Percentiles rank a stretch among this genome's conserved stretches.
phyloP scores from a whole-genome alignment of 2,888 invertebrate genomes.

The Gisinianus flammeolus region DNA sequence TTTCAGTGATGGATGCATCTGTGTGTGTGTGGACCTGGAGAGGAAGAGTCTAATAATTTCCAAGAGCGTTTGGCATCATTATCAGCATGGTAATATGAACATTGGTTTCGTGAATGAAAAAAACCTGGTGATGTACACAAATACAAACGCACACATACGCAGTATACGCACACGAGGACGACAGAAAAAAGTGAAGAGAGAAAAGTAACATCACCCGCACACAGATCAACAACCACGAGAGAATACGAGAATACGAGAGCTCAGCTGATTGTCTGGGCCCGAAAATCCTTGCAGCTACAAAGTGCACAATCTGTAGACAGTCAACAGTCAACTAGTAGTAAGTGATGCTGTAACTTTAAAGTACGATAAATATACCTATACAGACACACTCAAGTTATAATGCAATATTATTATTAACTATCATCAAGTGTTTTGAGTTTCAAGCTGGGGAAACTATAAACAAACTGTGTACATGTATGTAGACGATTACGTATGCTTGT shows the following conservation, averaged over 20 bases:
- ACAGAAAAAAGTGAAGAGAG: background rate
- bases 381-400: background rate
- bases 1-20: too few species aligned
- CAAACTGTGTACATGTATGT: background rate
- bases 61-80: background rate
- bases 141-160: too few species aligned
- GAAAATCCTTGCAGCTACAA: background rate
- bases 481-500: background rate
- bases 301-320: background rate
- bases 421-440: background rate
- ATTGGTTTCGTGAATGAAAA: too few species aligned
- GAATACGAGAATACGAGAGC: background rate
- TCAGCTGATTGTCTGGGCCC: background rate
- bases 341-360: background rate
- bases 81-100: background rate
- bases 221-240: slow-evolving; percentile 9
- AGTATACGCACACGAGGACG: background rate
- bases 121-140: too few species aligned
- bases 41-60: too few species aligned
- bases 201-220: slow-evolving; percentile 17
- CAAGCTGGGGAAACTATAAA: background rate
- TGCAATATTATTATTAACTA: background rate
- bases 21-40: too few species aligned
- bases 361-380: background rate
- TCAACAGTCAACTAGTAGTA: background rate